phyloP scores from a whole-genome alignment of 2,888 invertebrate genomes.

The Bellardia bayeri region DNA sequence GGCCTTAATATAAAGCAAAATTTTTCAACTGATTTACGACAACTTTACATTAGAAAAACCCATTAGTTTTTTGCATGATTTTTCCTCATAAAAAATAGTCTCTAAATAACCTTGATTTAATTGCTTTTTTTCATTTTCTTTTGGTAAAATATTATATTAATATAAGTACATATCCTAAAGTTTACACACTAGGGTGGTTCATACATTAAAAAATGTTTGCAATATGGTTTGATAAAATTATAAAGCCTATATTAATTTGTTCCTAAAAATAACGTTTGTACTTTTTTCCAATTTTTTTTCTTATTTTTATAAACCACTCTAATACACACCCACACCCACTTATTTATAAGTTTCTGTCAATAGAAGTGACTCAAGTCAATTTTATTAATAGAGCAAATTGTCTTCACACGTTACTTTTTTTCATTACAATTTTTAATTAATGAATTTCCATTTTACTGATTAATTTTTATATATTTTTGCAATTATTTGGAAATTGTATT shows the following conservation, averaged over 20 bases:
- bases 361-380: not conserved
- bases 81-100: not conserved
- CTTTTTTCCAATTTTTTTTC: too few relatives aligned
- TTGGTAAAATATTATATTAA: not conserved
- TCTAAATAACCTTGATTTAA: conserved; percentile 8
- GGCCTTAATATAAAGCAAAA: not conserved
- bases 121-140: not conserved
- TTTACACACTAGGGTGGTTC: too few relatives aligned
- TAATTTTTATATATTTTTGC: not conserved
- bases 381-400: not conserved
- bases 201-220: too few relatives aligned
- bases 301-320: too few relatives aligned
- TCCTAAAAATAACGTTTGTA: too few relatives aligned
- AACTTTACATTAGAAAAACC: not conserved
- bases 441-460: not conserved
- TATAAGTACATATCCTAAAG: not conserved
- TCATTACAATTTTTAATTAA: not conserved
- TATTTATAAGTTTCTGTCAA: not conserved
- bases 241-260: too few relatives aligned
- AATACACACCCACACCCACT: not conserved
- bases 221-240: too few relatives aligned
- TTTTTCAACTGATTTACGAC: not conserved
- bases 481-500: too few relatives aligned
- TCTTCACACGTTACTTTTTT: not conserved
- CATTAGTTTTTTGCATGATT: conserved; percentile 1